A percentile compares a stretch with the other conserved stretches of the same genome.
Conservation (phyloP, 2,888 invertebrate species). For the Horisme vitalbata region DNA sequence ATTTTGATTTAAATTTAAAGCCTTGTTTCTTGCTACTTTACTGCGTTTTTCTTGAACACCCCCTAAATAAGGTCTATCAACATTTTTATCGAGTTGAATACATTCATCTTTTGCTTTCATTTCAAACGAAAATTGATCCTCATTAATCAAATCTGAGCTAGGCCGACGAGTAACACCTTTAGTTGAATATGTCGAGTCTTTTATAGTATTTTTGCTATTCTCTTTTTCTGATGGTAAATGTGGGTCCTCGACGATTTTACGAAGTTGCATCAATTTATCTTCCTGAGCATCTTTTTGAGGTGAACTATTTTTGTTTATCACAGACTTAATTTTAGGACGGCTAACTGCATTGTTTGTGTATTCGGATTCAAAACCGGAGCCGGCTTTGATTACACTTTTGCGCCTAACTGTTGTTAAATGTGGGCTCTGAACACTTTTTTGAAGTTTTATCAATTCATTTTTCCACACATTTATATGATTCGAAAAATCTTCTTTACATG, state of each 20-base stretch:
- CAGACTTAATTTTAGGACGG: background rate
- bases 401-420: background rate
- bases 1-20: conserved; percentile 1
- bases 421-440: conserved; percentile 11
- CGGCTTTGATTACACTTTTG: conserved; percentile 1
- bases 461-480: conserved; percentile 13
- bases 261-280: conserved; percentile 2
- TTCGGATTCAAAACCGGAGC: too few relatives aligned
- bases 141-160: too few relatives aligned
- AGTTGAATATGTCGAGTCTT: too few relatives aligned
- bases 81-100: conserved; percentile 10
- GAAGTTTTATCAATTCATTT: conserved; percentile 12
- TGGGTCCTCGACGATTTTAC: background rate
- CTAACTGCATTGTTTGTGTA: background rate
- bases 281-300: conserved; percentile 6
- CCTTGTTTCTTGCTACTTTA: too few relatives aligned
- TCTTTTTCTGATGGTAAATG: background rate
- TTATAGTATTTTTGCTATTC: background rate
- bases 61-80: conserved; percentile 5
- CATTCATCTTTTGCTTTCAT: conserved; percentile 12
- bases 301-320: background rate
- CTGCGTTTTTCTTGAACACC: too few relatives aligned
- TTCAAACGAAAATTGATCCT: too few relatives aligned
- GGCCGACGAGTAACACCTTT: too few relatives aligned
- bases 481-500: background rate